Base-by-base conservation (phyloP, 2,888 invertebrate species). In the Mesorhabditis sp. region DNA sequence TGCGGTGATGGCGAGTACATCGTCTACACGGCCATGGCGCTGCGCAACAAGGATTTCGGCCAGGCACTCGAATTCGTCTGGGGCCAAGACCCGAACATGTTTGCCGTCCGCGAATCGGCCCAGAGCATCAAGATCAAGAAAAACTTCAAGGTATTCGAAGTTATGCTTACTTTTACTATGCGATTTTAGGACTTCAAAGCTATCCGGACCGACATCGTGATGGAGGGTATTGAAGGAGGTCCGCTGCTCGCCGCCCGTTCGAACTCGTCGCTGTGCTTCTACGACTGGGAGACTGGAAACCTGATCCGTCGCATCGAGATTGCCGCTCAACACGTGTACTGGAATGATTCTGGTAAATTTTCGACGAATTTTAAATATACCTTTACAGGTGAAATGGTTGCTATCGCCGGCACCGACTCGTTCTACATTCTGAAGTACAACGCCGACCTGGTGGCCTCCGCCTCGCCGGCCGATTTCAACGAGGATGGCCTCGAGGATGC, bases 1-100 rank as follows among this genome's bases (percentile, higher is more conserved):
- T 98, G 98, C 86, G 98, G 98, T 2, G 98, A 99, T 87, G 98
- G 98, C 13, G 98, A 99, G 87, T 99, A 96, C 87, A 98, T 99
- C 66, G 97, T 99, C 82, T 98, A 99, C 89, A 99, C 98, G 0
- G 95, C 98, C 0, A 96, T 98, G 95, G 97, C 97, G 0, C 88
- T 99, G 75, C 90, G 98, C 68, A 99, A 99, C 87, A 99, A 99
- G 87, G 95, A 95, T 2, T 99, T 97, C 86, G 98, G 98, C 0
- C 75, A 74, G 74, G 75, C 77, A 0, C 93, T 95, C 82, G 98
- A 99, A 88, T 99, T 99, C 86, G 97, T 97, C 0, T 99, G 98
- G 98, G 94, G 95, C 0, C 90, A 92, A 66, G 98, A 99, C 86
- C 94, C 95, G 45, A 94, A 94, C 64, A 93, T 96, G 74, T 90